Evolutionary conservation across 2,113 vertebrate genomes (phyloP).

Genomic region (Lycocorax pyrrhopterus): DNA sequence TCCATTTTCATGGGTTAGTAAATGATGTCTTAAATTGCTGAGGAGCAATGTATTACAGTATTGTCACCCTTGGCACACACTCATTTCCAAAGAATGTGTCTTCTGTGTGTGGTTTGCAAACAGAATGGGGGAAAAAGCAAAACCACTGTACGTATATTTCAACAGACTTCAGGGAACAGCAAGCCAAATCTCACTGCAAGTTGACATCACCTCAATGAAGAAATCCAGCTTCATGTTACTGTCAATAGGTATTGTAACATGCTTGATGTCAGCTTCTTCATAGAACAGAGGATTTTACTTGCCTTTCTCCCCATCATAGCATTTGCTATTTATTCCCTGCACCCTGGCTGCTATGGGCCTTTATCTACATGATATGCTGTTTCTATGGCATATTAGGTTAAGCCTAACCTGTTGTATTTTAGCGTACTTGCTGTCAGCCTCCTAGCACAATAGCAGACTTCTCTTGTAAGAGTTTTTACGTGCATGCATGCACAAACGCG

Average conservation of each 20-base stretch:
- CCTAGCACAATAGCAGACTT: background rate
- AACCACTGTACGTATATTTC: background rate
- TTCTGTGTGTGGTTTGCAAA: background rate
- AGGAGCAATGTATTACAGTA: background rate
- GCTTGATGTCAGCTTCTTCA: background rate
- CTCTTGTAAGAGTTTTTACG: background rate
- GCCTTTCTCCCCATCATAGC: background rate
- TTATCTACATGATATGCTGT: background rate
- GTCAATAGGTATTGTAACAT: background rate
- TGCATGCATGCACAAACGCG: background rate
- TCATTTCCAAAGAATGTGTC: background rate
- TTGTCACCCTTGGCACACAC: background rate
- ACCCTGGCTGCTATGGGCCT: background rate
- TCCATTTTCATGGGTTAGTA: background rate
- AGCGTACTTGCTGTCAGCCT: background rate
- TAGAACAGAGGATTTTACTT: background rate
- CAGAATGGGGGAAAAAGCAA: background rate
- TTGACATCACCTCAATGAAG: background rate
- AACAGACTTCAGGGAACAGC: background rate
- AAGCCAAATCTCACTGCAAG: background rate
- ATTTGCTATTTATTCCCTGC: background rate
- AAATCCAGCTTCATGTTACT: background rate
- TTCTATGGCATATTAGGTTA: background rate
- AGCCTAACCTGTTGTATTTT: background rate
- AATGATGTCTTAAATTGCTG: background rate